Percentiles rank a stretch among this genome's conserved stretches.
Evolutionary conservation across 2,888 invertebrate species (phyloP).

Genomic region (Chaetogeoica ovagalla): DNA sequence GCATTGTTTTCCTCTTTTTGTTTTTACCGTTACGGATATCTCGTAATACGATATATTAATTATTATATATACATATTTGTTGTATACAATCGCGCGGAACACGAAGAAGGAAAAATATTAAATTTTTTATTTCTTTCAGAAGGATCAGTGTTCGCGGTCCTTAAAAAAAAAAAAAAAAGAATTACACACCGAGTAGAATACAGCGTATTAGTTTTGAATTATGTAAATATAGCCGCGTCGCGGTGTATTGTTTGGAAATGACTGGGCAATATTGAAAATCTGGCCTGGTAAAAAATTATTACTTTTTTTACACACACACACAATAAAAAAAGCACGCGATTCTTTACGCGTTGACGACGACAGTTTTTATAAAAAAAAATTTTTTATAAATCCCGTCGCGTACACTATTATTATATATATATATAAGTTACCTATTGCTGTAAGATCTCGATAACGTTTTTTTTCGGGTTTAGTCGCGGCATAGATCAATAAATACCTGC

Average conservation of each 20-base stretch:
- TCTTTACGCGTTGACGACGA: conserved; percentile 2
- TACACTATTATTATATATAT: too few relatives aligned
- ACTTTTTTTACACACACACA: too few relatives aligned
- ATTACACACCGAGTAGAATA: not conserved
- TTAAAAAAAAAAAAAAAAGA: not conserved
- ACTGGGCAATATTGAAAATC: conserved; percentile 4
- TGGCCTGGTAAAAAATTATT: too few relatives aligned
- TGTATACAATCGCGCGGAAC: not conserved
- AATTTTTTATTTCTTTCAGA: not conserved
- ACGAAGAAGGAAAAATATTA: not conserved
- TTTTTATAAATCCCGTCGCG: too few relatives aligned
- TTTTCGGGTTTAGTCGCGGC: too few relatives aligned
- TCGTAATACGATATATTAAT: too few relatives aligned
- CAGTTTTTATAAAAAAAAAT: too few relatives aligned
- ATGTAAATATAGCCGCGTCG: conserved; percentile 36
- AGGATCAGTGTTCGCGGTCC: not conserved
- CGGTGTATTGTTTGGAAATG: conserved; percentile 32
- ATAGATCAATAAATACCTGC: not conserved
- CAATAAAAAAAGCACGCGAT: not conserved
- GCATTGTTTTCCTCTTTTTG: too few relatives aligned
- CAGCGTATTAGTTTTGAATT: conserved; percentile 4
- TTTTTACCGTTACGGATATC: not conserved
- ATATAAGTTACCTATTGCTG: too few relatives aligned
- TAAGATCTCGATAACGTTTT: too few relatives aligned
- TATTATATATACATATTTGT: too few relatives aligned